Percentiles rank a stretch among this genome's conserved stretches.
Conservation (phyloP, 1,140 invertebrate genomes). For the Zeugodacus cucurbitae region DNA sequence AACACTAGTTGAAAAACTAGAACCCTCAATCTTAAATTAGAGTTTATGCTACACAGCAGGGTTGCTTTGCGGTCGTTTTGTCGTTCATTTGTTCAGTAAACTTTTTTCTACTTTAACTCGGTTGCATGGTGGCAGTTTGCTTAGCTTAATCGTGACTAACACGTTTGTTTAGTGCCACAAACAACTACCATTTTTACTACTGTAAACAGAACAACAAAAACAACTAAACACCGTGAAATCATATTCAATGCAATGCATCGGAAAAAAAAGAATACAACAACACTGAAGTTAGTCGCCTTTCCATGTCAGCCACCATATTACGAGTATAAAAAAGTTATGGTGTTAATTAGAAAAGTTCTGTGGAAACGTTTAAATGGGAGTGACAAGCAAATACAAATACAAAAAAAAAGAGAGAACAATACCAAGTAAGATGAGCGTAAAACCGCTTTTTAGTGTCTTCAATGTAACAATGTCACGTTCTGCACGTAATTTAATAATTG, state of each 20-base stretch:
- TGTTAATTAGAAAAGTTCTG: conserved; percentile 15
- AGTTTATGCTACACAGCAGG: too few species aligned
- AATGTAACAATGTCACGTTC: background rate
- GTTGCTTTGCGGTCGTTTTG: background rate
- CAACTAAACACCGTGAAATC: too few species aligned
- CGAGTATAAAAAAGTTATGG: background rate
- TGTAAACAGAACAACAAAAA: too few species aligned
- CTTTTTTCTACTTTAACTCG: background rate
- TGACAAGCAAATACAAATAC: background rate
- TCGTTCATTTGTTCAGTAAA: background rate
- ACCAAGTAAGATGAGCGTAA: background rate
- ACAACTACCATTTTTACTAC: too few species aligned
- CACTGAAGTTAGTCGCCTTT: background rate
- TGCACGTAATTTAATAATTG: background rate
- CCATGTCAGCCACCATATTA: background rate
- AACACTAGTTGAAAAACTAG: too few species aligned
- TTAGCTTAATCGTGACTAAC: background rate
- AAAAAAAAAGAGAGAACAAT: too few species aligned
- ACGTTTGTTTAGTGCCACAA: too few species aligned
- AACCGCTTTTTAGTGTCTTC: background rate
- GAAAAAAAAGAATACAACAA: background rate
- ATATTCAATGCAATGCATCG: too few species aligned
- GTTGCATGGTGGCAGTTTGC: background rate
- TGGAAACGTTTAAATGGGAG: background rate
- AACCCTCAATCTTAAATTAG: too few species aligned